Base-by-base conservation (phyloP, 2,113 vertebrate species). In the Tachycineta bicolor region DNA sequence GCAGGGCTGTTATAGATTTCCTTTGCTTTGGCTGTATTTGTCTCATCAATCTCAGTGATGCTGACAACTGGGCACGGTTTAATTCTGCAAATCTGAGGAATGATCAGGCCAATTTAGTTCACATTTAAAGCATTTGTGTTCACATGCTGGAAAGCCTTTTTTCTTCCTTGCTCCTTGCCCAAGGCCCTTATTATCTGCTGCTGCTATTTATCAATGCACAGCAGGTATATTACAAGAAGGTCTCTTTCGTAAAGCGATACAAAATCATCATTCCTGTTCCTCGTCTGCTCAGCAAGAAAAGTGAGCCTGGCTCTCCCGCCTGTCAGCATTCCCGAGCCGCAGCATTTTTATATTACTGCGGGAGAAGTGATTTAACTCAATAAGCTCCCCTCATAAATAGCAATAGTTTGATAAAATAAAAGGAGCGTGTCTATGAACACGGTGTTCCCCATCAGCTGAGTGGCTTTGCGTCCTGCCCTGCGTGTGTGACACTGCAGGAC, bases 51-150 rank as follows among this genome's bases (percentile, higher is more conserved):
- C 95, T 91, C 93, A 25, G 65, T 8, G 70, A 73, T 71, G 93
- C 8, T 92, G 96, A 93, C 93, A 90, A 90, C 92, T 47, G 71
- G 84, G 82, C 95, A 87, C 19, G 3, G 89, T 96, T 96, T 95
- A 94, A 97, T 96, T 96, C 83, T 84, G 89, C 92, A 95, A 93
- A 97, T 89, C 96, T 74, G 86, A 95, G 88, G 80, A 92, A 91
- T 75, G 83, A 94, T 94, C 91, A 78, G 89, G 83, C 91, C 94
- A 89, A 97, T 97, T 94, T 96, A 89, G 82, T 76, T 95, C 93
- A 84, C 94, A 88, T 94, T 92, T 92, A 93, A 96, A 94, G 91
- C 92, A 23, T 93, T 96, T 96, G 94, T 96, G 89, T 79, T 92
- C 86, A 85, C 79, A 82, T 29, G 49, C 87, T 31, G 91, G 84